These are phyloP conservation scores for Stegana nigrithorax DNA, from an alignment of 2,888 invertebrate genomes.

Conservation along the genomic window DNA sequence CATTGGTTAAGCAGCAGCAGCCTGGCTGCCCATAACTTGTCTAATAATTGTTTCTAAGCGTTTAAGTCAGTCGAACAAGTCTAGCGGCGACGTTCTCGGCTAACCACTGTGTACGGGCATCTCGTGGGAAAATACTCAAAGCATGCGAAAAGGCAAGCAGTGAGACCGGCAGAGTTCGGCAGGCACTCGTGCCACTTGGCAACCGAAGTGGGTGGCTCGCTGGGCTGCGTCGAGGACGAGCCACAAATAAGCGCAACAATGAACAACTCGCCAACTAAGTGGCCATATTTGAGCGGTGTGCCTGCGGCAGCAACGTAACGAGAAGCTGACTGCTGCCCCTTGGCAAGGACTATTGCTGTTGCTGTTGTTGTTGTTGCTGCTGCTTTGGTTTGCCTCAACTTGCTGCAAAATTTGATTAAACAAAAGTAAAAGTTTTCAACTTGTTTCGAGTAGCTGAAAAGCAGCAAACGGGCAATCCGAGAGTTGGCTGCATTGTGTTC, in stretches of 20 bases:
- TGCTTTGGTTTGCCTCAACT: slow-evolving; percentile 33
- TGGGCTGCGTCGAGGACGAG: slow-evolving; percentile 13
- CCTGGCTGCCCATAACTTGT: slow-evolving; percentile 55
- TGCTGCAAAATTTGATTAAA: slow-evolving; percentile 57
- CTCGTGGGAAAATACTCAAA: slow-evolving; percentile 18
- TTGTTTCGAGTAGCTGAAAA: slow-evolving; percentile 27
- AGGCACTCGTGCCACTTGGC: no score
- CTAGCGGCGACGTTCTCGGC: slow-evolving; percentile 30
- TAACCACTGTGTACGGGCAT: slow-evolving; percentile 31
- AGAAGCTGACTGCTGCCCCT: no score
- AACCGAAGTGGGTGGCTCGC: no score
- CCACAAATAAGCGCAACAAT: background rate
- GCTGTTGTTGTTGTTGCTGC: no score
- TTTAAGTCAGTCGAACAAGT: slow-evolving; percentile 54
- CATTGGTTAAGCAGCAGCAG: no score
- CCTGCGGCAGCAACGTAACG: no score
- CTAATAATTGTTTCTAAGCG: slow-evolving; percentile 59
- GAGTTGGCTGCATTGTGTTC: slow-evolving; percentile 13
- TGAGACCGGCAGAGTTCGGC: no score
- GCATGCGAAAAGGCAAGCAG: slow-evolving; percentile 9
- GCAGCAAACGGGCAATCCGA: background rate
- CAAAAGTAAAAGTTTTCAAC: slow-evolving; percentile 56
- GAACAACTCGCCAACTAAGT: background rate
- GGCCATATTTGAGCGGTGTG: slow-evolving; percentile 23
- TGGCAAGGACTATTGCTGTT: no score